Evolutionary conservation across 2,888 invertebrate species (phyloP), one percentile per base, ranked within the genome.

Genomic region (Tetragonula carbonaria): DNA sequence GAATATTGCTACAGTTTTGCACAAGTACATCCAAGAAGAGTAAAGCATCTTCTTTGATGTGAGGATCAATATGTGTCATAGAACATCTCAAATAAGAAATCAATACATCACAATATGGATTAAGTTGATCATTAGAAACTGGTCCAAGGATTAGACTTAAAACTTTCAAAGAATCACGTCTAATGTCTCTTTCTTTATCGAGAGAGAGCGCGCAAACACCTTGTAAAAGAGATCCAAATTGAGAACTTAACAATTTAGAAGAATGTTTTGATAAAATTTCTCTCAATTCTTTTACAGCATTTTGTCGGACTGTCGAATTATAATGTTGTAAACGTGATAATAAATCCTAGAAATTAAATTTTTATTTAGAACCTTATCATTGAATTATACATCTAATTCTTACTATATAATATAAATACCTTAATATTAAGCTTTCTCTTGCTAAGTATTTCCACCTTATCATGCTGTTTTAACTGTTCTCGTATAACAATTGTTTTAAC

Each of bases 61-160:
- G 95, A 18, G 96, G 96, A 93, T 97, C 96, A 82, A 99, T 97
- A 91, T 98, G 98, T 0, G 98, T 98, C 98, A 99, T 98, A 0
- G 98, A 97, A 95, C 98, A 98, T 75, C 97, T 96, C 70, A 98
- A 94, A 94, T 98, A 97, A 1, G 97, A 97, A 33, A 97, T 96
- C 82, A 98, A 95, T 11, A 97, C 95, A 84, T 97, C 96, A 92
- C 97, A 97, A 93, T 98, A 98, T 16, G 98, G 98, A 63, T 95
- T 93, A 21, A 97, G 93, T 89, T 96, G 96, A 16, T 95, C 94
- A 14, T 92, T 92, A 11, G 95, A 92, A 73, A 95, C 93, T 81
- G 95, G 91, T 51, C 93, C 90, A 4, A 96, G 93, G 76, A 96
- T 95, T 38, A 95, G 90, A 88, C 95, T 95, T 5, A 97, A 90